phyloP scores from a whole-genome alignment of 1,140 invertebrate species.

The Nebria ingens region DNA sequence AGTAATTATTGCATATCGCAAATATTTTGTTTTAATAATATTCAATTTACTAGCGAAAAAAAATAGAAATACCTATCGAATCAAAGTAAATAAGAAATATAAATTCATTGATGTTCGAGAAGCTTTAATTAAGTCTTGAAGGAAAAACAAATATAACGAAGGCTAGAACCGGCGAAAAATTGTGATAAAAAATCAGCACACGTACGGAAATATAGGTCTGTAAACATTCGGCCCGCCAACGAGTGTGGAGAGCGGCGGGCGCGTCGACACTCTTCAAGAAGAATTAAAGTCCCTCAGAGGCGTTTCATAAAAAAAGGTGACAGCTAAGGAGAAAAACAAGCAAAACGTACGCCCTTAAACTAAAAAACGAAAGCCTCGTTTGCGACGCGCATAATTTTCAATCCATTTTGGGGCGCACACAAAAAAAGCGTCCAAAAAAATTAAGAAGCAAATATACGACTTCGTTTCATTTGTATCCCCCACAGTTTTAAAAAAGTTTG shows the following conservation, averaged over 20 bases:
- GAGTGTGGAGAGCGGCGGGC: too few species aligned
- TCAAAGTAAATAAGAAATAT: neutral
- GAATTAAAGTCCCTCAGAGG: neutral
- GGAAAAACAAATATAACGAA: neutral
- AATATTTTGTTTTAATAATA: too few species aligned
- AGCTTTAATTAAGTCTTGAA: neutral
- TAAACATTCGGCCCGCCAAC: neutral
- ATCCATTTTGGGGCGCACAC: too few species aligned
- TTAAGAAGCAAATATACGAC: too few species aligned
- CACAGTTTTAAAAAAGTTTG: too few species aligned
- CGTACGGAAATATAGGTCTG: neutral
- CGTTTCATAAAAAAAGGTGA: neutral
- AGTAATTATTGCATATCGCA: too few species aligned
- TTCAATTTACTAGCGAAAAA: too few species aligned
- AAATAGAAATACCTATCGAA: too few species aligned
- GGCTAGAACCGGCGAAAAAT: too few species aligned
- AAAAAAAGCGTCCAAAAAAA: too few species aligned
- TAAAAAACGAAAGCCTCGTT: neutral
- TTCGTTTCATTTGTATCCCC: too few species aligned
- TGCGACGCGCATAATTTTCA: neutral
- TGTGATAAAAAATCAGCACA: neutral
- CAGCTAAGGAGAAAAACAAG: neutral
- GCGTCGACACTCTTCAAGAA: neutral
- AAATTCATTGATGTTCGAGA: neutral
- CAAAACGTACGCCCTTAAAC: neutral